Percentiles rank a stretch among this genome's conserved stretches.
phyloP scores from a whole-genome alignment of 2,797 vertebrate genomes.

The Coregonus ussuriensis region DNA sequence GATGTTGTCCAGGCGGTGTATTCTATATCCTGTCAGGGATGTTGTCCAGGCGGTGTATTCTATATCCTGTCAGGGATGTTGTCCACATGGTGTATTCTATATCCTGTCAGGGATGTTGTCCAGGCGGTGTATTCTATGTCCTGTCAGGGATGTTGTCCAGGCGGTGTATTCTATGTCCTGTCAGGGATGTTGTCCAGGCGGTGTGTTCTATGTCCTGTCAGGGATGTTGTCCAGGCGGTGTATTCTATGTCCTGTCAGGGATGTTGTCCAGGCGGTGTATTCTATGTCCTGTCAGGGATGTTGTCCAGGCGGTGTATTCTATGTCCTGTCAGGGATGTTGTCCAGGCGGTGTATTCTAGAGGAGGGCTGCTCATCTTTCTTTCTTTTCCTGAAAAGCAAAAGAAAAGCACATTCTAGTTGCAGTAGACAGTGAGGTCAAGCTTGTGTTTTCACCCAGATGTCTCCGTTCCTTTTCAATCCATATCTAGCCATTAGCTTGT shows the following conservation, averaged over 20 bases:
- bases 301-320: not conserved
- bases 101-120: not conserved
- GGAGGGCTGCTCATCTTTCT: too few relatives aligned
- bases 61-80: too few relatives aligned
- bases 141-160: not conserved
- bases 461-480: not conserved
- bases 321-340: not conserved
- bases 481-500: not conserved
- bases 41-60: too few relatives aligned
- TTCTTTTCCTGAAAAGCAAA: conserved; percentile 36
- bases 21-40: too few relatives aligned
- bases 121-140: not conserved
- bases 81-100: conserved; percentile 7
- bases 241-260: too few relatives aligned
- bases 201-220: not conserved
- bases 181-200: too few relatives aligned
- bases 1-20: too few relatives aligned
- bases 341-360: not conserved
- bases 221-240: not conserved
- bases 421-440: not conserved
- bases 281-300: not conserved
- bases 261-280: too few relatives aligned
- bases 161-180: too few relatives aligned
- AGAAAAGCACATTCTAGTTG: conserved; percentile 17
- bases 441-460: not conserved